Percentiles rank a stretch among this genome's conserved stretches.
These are phyloP conservation scores for Nothobranchius kuhntae DNA, from an alignment of 2,113 vertebrate species.

Conservation along the genomic window DNA sequence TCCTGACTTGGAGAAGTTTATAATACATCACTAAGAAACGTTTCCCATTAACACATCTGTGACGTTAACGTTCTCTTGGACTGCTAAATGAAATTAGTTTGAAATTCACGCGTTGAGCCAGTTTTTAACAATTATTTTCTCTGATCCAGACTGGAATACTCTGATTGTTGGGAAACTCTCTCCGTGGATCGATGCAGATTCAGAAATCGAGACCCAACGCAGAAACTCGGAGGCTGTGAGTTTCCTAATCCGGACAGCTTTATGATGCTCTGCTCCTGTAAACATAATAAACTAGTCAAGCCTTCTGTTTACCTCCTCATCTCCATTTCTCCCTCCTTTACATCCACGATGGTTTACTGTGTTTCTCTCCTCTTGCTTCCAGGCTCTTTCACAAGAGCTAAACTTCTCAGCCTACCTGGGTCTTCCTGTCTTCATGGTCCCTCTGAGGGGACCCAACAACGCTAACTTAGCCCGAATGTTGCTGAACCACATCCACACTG, in stretches of 20 bases:
- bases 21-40: too few species aligned
- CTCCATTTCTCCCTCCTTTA: neutral
- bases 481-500: conserved; percentile 89
- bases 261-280: too few species aligned
- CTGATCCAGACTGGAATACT: conserved; percentile 88
- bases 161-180: conserved; percentile 93
- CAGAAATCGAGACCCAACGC: conserved; percentile 83
- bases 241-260: neutral
- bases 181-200: conserved; percentile 88
- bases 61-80: too few species aligned
- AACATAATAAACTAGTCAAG: too few species aligned
- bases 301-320: neutral
- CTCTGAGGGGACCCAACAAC: conserved; percentile 81
- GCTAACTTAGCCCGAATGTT: conserved; percentile 88
- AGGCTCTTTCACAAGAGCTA: conserved; percentile 90
- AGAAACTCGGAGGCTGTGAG: conserved; percentile 90
- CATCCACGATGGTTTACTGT: neutral
- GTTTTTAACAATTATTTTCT: too few species aligned
- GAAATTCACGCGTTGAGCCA: too few species aligned
- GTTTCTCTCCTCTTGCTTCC: conserved; percentile 10
- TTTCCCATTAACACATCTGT: too few species aligned
- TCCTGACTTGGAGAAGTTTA: too few species aligned
- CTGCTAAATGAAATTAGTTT: too few species aligned
- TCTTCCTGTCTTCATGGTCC: conserved; percentile 88
- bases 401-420: conserved; percentile 93